Evolutionary conservation across 2,888 invertebrate genomes (phyloP).

Genomic region (Leptogaster cylindrica): DNA sequence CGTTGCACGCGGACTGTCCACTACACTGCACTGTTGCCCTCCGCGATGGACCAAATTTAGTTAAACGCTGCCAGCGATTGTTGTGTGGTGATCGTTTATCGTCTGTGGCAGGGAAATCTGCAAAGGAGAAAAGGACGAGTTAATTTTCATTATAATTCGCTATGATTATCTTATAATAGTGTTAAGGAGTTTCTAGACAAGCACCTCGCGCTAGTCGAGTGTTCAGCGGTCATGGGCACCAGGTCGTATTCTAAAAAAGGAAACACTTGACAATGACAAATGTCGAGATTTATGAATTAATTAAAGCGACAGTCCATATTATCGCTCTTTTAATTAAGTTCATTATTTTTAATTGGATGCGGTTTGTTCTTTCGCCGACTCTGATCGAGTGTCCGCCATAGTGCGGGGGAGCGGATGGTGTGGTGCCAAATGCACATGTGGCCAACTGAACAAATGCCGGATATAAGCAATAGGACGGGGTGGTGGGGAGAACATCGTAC

Average conservation of each 20-base stretch:
- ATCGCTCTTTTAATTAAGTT: slow-evolving; percentile 53
- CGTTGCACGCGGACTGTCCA: neutral
- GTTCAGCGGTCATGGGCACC: neutral
- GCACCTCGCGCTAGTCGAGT: neutral
- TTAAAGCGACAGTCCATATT: slow-evolving; percentile 53
- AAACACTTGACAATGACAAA: slow-evolving; percentile 44
- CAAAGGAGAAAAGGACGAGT: slow-evolving; percentile 13
- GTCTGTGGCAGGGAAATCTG: slow-evolving; percentile 7
- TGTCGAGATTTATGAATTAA: slow-evolving; percentile 53
- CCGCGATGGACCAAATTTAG: slow-evolving; percentile 17
- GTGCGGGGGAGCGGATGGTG: neutral
- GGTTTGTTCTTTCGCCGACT: slow-evolving; percentile 52
- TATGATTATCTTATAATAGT: slow-evolving; percentile 30
- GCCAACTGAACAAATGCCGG: slow-evolving; percentile 21
- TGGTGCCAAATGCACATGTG: slow-evolving; percentile 3
- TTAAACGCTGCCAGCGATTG: slow-evolving; percentile 23
- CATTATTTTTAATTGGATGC: slow-evolving; percentile 54
- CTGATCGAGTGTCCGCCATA: slow-evolving; percentile 47
- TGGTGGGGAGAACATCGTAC: neutral
- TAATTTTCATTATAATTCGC: slow-evolving; percentile 26
- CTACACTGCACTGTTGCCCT: neutral
- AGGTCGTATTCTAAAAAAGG: slow-evolving; percentile 26
- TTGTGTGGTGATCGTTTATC: neutral
- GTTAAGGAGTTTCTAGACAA: neutral
- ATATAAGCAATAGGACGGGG: slow-evolving; percentile 10